These are phyloP conservation scores for Clostera curtula DNA, from an alignment of 2,888 invertebrate species.

Conservation along the genomic window DNA sequence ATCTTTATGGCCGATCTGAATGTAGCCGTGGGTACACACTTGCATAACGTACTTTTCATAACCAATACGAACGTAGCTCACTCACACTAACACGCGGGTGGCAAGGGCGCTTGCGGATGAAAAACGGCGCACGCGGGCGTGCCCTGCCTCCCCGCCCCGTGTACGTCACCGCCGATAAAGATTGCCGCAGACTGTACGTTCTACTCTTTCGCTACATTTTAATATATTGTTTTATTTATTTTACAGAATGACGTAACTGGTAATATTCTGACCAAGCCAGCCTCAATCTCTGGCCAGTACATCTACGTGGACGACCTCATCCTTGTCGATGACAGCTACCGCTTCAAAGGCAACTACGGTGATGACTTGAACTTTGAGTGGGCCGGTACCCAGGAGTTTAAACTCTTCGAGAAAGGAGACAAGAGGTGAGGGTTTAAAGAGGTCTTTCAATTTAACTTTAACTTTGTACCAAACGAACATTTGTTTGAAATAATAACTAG, in stretches of 20 bases:
- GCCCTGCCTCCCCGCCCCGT: too few relatives aligned
- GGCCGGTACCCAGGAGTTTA: constrained; percentile 51
- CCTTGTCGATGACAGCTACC: constrained; percentile 45
- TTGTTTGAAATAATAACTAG: too few relatives aligned
- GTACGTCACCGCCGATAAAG: too few relatives aligned
- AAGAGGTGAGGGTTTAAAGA: constrained; percentile 46
- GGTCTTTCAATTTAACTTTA: background rate
- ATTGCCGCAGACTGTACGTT: too few relatives aligned
- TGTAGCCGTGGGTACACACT: too few relatives aligned
- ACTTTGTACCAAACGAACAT: background rate
- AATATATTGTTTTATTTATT: background rate
- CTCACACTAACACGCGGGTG: too few relatives aligned
- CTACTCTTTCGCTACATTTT: background rate
- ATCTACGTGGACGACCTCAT: constrained; percentile 34
- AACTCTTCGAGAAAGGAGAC: constrained; percentile 40
- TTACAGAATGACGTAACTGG: constrained; percentile 47
- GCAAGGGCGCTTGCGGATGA: too few relatives aligned
- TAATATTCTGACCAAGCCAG: constrained; percentile 45
- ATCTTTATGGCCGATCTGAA: too few relatives aligned
- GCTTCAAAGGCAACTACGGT: constrained; percentile 61
- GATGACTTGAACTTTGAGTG: constrained; percentile 46
- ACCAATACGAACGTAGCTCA: too few relatives aligned
- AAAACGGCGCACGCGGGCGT: too few relatives aligned
- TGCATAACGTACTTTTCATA: too few relatives aligned
- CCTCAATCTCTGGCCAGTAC: constrained; percentile 29